Evolutionary conservation across 1,140 invertebrate genomes (phyloP), one percentile per base, ranked within the genome.

Genomic region (Papilio machaon): DNA sequence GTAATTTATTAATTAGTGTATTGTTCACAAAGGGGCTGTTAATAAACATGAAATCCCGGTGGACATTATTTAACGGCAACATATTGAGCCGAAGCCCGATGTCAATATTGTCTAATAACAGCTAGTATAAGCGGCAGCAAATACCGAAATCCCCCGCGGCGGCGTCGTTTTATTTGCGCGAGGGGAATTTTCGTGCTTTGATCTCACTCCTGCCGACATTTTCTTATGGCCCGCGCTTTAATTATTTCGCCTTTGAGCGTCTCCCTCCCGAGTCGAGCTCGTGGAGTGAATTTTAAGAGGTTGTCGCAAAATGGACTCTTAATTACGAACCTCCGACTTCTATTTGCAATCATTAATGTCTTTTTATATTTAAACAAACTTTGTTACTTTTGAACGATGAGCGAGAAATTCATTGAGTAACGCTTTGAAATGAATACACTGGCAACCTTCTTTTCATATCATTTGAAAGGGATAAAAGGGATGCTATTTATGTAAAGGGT

Each of bases 271-370:
- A 64, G 64, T 15, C 30, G 64, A 81, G 83, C 82, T 88, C 88
- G 88, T 86, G 90, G 86, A 91, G 89, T 91, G 92, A 94, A 94
- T 94, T 94, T 93, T 92, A 94, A 94, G 90, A 92, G 90, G 87
- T 86, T 90, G 89, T 89, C 88, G 85, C 89, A 89, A 91, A 94
- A 94, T 92, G 90, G 88, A 91, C 91, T 92, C 90, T 91, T 94
- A 94, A 93, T 94, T 94, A 92, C 88, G 85, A 84, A 73, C 86
- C 79, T 82, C 88, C 86, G 81, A 86, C 84, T 91, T 90, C 90
- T 90, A 90, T 92, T 92, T 92, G 90, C 88, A 87, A 91, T 91
- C 92, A 91, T 92, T 92, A 91, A 91, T 91, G 90, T 89, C 76
- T 88, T 89, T 90, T 88, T 87, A 84, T 87, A 76, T 13, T 52